Evolutionary conservation across 2,113 vertebrate genomes (phyloP).

Genomic region (Gadus chalcogrammus): DNA sequence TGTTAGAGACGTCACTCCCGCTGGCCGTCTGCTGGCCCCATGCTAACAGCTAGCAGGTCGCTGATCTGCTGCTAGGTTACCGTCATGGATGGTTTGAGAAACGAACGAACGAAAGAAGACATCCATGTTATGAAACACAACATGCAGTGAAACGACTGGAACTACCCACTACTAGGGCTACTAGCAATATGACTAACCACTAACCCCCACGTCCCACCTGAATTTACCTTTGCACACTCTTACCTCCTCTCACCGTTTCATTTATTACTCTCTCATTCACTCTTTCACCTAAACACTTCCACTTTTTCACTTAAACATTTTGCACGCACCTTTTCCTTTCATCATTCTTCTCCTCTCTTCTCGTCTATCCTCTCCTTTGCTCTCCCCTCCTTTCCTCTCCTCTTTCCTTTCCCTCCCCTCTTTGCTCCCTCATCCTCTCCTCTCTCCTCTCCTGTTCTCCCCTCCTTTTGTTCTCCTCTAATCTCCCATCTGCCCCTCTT

Average conservation of each 20-base stretch:
- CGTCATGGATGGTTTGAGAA: no score
- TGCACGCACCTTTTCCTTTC: not conserved
- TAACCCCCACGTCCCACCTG: not conserved
- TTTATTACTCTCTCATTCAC: not conserved
- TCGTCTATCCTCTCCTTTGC: not conserved
- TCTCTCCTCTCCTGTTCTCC: not conserved
- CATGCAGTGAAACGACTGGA: no score
- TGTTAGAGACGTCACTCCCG: no score
- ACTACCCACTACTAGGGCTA: no score
- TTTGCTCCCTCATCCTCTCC: not conserved
- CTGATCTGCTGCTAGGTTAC: no score
- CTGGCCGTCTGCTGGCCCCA: no score
- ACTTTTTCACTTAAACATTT: not conserved
- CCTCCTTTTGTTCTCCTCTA: conserved; percentile 9
- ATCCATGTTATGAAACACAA: no score
- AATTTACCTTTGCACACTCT: not conserved
- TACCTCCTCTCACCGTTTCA: not conserved
- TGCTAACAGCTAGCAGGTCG: no score
- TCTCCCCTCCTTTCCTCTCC: no score
- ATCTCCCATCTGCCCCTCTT: conserved; percentile 32
- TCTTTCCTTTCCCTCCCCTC: not conserved
- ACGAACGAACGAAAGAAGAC: no score
- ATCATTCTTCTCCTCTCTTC: not conserved
- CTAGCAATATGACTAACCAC: no score
- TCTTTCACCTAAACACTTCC: not conserved